These are phyloP conservation scores for Toxonevra muliebris DNA, from an alignment of 2,888 invertebrate species.

Conservation along the genomic window DNA sequence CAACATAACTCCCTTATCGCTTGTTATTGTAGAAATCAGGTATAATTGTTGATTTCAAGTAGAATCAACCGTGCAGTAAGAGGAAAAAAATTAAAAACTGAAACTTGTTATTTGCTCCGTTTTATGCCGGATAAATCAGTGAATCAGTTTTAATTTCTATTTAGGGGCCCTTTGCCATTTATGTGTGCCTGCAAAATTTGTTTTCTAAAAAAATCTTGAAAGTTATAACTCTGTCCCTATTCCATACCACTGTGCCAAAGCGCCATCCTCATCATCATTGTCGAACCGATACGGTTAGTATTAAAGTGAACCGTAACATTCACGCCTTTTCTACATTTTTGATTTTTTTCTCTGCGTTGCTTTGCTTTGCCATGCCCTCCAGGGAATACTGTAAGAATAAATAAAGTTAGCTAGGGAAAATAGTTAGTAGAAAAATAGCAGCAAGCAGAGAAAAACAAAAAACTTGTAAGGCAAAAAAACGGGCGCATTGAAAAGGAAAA, in stretches of 20 bases:
- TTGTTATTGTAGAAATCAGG: too few species aligned
- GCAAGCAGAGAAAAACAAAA: background rate
- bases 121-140: too few species aligned
- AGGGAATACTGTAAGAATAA: conserved; percentile 33
- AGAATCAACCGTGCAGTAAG: too few species aligned
- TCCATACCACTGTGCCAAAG: background rate
- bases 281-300: background rate
- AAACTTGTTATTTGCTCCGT: too few species aligned
- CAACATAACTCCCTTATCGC: too few species aligned
- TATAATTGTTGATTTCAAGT: too few species aligned
- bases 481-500: background rate
- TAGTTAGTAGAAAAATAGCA: background rate
- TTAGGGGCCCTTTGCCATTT: too few species aligned
- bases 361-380: conserved; percentile 14
- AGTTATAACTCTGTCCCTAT: too few species aligned
- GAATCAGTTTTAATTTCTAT: too few species aligned
- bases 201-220: too few species aligned
- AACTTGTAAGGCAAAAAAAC: background rate
- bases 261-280: conserved; percentile 31
- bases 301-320: conserved; percentile 36
- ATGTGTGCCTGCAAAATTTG: too few species aligned
- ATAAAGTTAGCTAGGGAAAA: conserved; percentile 29
- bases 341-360: conserved; percentile 13
- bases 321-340: conserved; percentile 37
- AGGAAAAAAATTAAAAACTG: too few species aligned